These are phyloP conservation scores for Cephalopachus bancanus DNA, from an alignment of 2,797 vertebrate genomes.

Conservation along the genomic window DNA sequence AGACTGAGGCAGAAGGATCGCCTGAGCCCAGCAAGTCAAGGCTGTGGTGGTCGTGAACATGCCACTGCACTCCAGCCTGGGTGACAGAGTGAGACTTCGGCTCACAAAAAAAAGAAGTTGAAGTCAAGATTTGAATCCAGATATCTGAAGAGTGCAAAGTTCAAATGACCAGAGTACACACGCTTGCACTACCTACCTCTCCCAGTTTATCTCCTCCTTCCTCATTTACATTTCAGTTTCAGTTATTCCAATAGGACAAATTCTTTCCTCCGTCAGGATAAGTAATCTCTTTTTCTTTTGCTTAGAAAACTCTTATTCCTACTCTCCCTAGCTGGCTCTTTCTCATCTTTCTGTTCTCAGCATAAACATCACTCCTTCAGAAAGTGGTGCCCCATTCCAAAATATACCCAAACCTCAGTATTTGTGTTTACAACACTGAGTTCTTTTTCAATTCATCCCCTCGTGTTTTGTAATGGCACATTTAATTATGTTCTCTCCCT, in stretches of 20 bases:
- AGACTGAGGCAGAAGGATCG: too few relatives aligned
- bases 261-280: not conserved
- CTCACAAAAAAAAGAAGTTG: not conserved
- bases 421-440: not conserved
- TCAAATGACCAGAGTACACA: not conserved
- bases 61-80: too few relatives aligned
- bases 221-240: not conserved
- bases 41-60: too few relatives aligned
- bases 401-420: not conserved
- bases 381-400: not conserved
- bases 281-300: not conserved
- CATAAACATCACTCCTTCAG: not conserved
- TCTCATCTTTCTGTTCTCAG: constrained; percentile 5
- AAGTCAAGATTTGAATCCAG: constrained; percentile 21
- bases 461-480: not conserved
- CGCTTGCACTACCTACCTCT: not conserved
- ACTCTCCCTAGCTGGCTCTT: not conserved
- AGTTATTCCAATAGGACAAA: not conserved
- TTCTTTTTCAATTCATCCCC: not conserved
- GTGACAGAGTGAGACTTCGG: too few relatives aligned
- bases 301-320: constrained; percentile 25
- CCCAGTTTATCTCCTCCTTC: not conserved
- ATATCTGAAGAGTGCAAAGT: not conserved
- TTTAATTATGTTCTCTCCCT: not conserved
- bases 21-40: too few relatives aligned